These are phyloP conservation scores for Spicauda simplicius DNA, from an alignment of 2,888 invertebrate genomes.

Conservation along the genomic window DNA sequence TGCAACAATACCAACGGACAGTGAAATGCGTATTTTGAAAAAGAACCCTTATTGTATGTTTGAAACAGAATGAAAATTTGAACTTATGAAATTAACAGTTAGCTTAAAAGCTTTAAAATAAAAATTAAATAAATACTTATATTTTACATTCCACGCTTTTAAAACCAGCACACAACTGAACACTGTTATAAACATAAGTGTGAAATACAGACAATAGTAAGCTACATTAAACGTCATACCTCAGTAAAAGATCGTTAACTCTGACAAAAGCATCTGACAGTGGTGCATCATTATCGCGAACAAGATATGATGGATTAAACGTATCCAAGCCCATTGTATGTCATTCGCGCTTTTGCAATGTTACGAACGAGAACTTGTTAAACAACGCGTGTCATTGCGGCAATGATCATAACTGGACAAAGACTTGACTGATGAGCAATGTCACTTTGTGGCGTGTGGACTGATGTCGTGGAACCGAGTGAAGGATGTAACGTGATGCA, in stretches of 20 bases:
- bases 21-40: no score
- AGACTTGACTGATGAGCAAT: neutral
- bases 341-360: neutral
- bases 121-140: no score
- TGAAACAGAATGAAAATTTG: no score
- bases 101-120: no score
- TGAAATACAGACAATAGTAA: neutral
- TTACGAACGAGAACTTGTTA: neutral
- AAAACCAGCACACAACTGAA: no score
- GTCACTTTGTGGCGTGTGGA: neutral
- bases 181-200: no score
- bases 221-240: constrained; percentile 1
- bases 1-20: no score
- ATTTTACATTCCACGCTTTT: no score
- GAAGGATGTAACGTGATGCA: no score
- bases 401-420: neutral
- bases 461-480: no score
- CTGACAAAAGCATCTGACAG: constrained; percentile 13
- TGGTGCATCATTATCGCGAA: constrained; percentile 8
- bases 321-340: constrained; percentile 8
- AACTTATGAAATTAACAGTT: no score
- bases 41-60: no score
- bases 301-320: constrained; percentile 19
- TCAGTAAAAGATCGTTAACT: neutral
- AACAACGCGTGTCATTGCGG: neutral